A percentile compares a stretch with the other conserved stretches of the same genome.
phyloP scores from a whole-genome alignment of 2,797 vertebrate genomes.

The Amblyraja radiata region DNA sequence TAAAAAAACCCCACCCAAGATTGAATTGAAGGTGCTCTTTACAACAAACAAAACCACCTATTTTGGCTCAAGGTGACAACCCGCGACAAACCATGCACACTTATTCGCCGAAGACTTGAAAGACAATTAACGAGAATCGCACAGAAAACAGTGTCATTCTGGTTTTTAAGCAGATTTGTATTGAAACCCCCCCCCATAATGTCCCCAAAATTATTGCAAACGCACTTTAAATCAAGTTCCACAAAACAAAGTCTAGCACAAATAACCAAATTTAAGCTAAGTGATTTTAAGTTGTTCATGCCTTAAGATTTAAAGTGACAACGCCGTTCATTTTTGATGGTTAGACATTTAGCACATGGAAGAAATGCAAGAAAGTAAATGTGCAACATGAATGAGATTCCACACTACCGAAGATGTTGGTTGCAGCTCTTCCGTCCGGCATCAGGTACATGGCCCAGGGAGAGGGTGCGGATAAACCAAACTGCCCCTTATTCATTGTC shows the following conservation, averaged over 20 bases:
- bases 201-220: too few relatives aligned
- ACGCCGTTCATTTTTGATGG: not conserved
- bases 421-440: conserved; percentile 59
- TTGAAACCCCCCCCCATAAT: not conserved
- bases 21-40: not conserved
- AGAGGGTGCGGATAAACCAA: conserved; percentile 54
- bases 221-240: not conserved
- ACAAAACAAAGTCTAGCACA: conserved; percentile 29
- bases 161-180: not conserved
- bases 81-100: not conserved
- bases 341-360: not conserved
- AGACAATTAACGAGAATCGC: not conserved
- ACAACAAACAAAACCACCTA: not conserved
- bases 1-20: not conserved
- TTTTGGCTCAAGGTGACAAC: not conserved
- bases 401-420: conserved; percentile 55
- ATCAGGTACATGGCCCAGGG: conserved; percentile 70
- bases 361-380: not conserved
- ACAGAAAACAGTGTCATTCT: not conserved
- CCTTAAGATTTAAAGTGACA: not conserved
- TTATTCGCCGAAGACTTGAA: not conserved
- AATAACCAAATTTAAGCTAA: not conserved
- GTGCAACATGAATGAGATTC: not conserved
- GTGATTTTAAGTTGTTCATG: not conserved
- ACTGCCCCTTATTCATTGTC: conserved; percentile 59